These are phyloP conservation scores for Drosophila azteca DNA, from an alignment of 1,140 invertebrate genomes.

Conservation along the genomic window DNA sequence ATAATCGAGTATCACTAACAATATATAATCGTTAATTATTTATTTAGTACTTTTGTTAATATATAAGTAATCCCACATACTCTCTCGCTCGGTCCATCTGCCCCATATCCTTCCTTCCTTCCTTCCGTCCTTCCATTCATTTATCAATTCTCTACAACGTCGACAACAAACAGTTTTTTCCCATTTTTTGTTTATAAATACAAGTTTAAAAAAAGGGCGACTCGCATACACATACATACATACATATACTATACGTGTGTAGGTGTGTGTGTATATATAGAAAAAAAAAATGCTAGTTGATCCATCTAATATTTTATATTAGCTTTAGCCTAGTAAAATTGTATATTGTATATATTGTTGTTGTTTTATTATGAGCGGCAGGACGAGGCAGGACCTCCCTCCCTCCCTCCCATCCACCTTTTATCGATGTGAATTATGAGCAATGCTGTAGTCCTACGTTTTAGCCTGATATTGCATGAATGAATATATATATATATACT, in stretches of 20 bases:
- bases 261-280: conserved; percentile 49
- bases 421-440: conserved; percentile 45
- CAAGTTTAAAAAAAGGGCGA: conserved; percentile 56
- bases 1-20: conserved; percentile 77
- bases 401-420: conserved; percentile 5
- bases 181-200: conserved; percentile 50
- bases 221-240: conserved; percentile 2
- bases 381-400: conserved; percentile 2
- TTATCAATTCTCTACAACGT: conserved; percentile 66
- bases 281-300: conserved; percentile 76
- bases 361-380: conserved; percentile 37
- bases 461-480: conserved; percentile 51
- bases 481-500: conserved; percentile 4
- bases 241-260: conserved; percentile 16
- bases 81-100: too few species aligned
- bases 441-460: conserved; percentile 61
- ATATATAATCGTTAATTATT: conserved; percentile 71
- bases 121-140: neutral
- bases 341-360: conserved; percentile 26
- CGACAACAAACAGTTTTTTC: conserved; percentile 64
- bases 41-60: conserved; percentile 22
- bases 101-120: too few species aligned
- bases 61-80: neutral
- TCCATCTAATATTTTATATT: conserved; percentile 77
- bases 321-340: conserved; percentile 67